phyloP scores from a whole-genome alignment of 2,797 vertebrate genomes.

The Myotis vivesi region DNA sequence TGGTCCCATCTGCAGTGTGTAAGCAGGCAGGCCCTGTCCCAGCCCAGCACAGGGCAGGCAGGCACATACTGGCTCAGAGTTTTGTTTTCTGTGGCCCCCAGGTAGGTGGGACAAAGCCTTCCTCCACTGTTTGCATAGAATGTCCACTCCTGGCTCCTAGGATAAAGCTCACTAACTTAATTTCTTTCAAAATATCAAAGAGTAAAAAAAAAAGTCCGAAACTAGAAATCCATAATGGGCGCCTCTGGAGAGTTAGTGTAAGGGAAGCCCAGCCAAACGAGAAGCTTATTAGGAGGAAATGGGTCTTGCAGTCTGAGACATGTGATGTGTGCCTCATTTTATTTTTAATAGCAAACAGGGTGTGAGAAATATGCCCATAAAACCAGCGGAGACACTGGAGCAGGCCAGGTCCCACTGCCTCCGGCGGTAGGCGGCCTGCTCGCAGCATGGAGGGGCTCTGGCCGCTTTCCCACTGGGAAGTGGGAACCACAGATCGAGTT shows the following conservation, averaged over 20 bases:
- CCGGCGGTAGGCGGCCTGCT: not conserved
- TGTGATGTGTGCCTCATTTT: conserved; percentile 27
- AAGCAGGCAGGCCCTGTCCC: not conserved
- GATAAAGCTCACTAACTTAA: not conserved
- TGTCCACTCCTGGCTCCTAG: not conserved
- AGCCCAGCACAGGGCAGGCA: not conserved
- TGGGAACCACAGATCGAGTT: not conserved
- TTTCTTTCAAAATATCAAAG: conserved; percentile 35
- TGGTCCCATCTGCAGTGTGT: not conserved
- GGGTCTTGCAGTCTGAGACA: conserved; percentile 40
- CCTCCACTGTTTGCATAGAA: not conserved
- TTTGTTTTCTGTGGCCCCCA: not conserved
- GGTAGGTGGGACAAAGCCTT: not conserved
- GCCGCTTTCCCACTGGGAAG: not conserved
- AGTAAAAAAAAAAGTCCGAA: not conserved
- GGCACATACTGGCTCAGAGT: not conserved
- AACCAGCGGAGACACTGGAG: not conserved
- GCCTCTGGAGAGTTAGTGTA: conserved; percentile 20
- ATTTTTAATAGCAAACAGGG: conserved; percentile 62
- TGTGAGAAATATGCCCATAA: conserved; percentile 60
- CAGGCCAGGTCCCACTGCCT: conserved; percentile 16
- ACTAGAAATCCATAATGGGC: not conserved
- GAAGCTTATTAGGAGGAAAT: conserved; percentile 57
- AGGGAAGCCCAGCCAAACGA: not conserved
- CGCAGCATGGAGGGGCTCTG: not conserved